Base-by-base conservation (phyloP, 1,140 invertebrate species). In the Panagrolaimus sp. region DNA sequence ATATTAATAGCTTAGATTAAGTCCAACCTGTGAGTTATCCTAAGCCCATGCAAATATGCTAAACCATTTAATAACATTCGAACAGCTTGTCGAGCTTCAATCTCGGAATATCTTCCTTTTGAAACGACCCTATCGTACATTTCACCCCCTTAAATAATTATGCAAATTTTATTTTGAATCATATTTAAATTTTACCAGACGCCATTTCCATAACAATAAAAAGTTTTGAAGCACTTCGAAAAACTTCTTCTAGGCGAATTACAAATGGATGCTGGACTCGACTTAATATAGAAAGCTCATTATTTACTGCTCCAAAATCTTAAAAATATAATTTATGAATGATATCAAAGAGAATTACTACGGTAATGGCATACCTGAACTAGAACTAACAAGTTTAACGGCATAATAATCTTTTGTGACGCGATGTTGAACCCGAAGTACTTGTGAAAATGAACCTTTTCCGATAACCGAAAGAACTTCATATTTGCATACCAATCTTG, bases 401-500 rank as follows among this genome's bases (percentile, higher is more conserved):
- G 87, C 87, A 73, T 86, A 88, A 17, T 85, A 87, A 71, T 87
- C 85, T 69, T 84, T 84, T 0, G 86, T 86, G 17, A 86, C 77
- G 62, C 84, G 80, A 73, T 87, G 84, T 75, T 87, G 86, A 8
- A 87, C 87, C 62, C 87, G 79, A 1, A 87, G 66, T 24, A 82
- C 80, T 68, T 85, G 83, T 68, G 86, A 87, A 74, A 86, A 87
- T 52, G 83, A 86, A 1, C 87, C 87, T 64, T 86, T 83, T 2
- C 87, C 87, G 52, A 88, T 86, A 10, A 87, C 83, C 7, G 85
- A 84, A 70, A 87, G 85, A 32, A 88, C 84, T 73, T 88, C 86
- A 78, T 88, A 88, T 74, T 88, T 88, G n/a, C 85, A 86, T 17
- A 86, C 85, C 4, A 88, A 85, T 65, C 84, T 76, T 1, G 84